Evolutionary conservation across 2,113 vertebrate genomes (phyloP).

Genomic region (Perognathus longimembris): DNA sequence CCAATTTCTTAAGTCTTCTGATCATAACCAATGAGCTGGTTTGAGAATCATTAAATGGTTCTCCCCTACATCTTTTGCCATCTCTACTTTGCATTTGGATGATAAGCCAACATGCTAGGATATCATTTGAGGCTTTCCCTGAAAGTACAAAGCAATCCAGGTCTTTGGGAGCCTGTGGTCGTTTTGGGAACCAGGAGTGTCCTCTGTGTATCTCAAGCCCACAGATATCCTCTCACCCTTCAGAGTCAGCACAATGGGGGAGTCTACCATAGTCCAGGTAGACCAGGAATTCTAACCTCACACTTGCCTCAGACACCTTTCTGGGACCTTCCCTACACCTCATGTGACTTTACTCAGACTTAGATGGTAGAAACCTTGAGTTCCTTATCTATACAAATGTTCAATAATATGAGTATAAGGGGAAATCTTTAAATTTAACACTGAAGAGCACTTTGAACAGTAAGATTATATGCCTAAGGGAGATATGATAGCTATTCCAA

Average conservation of each 20-base stretch:
- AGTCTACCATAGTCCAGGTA: neutral
- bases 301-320: neutral
- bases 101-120: neutral
- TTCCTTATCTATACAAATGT: constrained; percentile 1
- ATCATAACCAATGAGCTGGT: constrained; percentile 50
- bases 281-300: neutral
- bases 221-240: neutral
- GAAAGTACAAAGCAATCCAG: constrained; percentile 8
- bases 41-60: constrained; percentile 52
- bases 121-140: neutral
- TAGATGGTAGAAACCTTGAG: neutral
- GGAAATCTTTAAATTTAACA: constrained; percentile 43
- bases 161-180: neutral
- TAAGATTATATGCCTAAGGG: neutral
- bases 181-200: neutral
- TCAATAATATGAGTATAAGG: neutral
- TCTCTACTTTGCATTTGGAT: constrained; percentile 19
- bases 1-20: constrained; percentile 55
- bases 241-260: neutral
- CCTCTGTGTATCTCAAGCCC: neutral
- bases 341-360: neutral
- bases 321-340: neutral
- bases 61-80: constrained; percentile 60
- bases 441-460: neutral
- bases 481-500: neutral